Evolutionary conservation across 2,888 invertebrate genomes (phyloP).

Genomic region (Macrophya alboannulata): DNA sequence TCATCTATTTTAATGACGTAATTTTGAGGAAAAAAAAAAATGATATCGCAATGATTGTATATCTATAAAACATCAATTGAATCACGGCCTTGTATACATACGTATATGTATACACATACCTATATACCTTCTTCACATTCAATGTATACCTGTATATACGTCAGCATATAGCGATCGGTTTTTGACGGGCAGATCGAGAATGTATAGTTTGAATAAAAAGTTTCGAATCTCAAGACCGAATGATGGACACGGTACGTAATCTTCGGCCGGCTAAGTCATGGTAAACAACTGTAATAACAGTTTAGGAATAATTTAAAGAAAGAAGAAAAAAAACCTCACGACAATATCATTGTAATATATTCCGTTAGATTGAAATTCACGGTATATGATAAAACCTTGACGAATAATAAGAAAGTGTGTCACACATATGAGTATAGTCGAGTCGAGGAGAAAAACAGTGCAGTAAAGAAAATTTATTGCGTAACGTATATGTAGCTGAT

Average conservation of each 20-base stretch:
- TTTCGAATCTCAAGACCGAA: background rate
- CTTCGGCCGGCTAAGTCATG: background rate
- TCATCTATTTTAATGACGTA: background rate
- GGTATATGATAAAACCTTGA: background rate
- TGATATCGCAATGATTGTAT: background rate
- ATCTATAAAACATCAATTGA: background rate
- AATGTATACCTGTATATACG: too few relatives aligned
- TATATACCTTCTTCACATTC: too few relatives aligned
- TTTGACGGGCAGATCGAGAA: background rate
- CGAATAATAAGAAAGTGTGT: slow-evolving; percentile 24
- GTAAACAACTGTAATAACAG: background rate
- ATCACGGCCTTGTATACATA: background rate
- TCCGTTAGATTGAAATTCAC: background rate
- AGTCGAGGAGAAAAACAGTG: background rate
- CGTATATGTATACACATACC: too few relatives aligned
- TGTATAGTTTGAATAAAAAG: background rate
- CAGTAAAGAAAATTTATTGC: background rate
- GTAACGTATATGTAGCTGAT: background rate
- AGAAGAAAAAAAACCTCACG: background rate
- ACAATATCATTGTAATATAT: background rate
- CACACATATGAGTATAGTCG: background rate
- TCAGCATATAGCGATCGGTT: background rate
- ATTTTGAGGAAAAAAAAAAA: background rate
- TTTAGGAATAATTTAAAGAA: too few relatives aligned
- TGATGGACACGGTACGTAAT: background rate